A percentile compares a stretch with the other conserved stretches of the same genome.
These are phyloP conservation scores for Clarias magur DNA, from an alignment of 2,113 vertebrate species.

Conservation along the genomic window DNA sequence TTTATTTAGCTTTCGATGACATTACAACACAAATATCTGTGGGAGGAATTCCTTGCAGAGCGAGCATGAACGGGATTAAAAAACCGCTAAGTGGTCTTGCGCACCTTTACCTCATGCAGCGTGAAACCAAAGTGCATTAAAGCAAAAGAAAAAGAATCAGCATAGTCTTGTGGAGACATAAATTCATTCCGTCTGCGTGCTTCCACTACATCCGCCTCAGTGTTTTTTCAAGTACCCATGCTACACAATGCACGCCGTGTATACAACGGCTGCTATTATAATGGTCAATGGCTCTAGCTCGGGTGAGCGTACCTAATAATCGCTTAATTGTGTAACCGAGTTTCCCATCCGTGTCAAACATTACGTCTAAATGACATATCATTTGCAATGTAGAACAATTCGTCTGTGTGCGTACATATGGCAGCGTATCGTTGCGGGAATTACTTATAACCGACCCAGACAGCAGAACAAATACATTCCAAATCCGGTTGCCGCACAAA, in stretches of 20 bases:
- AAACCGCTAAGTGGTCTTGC: not conserved
- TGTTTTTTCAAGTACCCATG: not conserved
- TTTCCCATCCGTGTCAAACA: not conserved
- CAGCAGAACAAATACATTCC: not conserved
- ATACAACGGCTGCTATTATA: not conserved
- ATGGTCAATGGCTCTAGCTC: not conserved
- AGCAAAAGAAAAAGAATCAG: not conserved
- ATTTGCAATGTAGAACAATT: slow-evolving; percentile 12
- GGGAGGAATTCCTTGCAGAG: not conserved
- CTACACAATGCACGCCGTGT: too few relatives aligned
- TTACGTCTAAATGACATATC: not conserved
- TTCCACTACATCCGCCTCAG: not conserved
- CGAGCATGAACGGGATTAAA: not conserved
- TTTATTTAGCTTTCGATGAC: slow-evolving; percentile 10
- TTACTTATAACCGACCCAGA: slow-evolving; percentile 2
- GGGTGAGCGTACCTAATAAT: not conserved
- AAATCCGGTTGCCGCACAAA: not conserved
- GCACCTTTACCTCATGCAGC: not conserved
- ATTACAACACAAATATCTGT: not conserved
- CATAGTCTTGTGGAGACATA: not conserved
- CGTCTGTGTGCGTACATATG: not conserved
- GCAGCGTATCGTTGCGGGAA: not conserved
- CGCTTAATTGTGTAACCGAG: not conserved
- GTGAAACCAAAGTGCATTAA: not conserved
- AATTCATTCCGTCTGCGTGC: not conserved